Evolutionary conservation across 2,888 invertebrate species (phyloP), one percentile per base, ranked within the genome.

Genomic region (Platycheirus rosarum): DNA sequence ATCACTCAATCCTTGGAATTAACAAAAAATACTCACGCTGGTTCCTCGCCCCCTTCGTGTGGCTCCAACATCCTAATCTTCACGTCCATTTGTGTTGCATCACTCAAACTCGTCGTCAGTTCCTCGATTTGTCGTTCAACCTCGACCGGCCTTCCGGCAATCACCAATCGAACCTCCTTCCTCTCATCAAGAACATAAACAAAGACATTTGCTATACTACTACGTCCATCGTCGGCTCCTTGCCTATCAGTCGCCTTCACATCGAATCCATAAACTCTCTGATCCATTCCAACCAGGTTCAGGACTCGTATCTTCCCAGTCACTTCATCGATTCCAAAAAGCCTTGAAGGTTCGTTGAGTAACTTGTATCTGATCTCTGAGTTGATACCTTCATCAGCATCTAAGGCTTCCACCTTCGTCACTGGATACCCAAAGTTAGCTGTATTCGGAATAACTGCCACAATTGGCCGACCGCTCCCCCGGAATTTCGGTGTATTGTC

Each of bases 351-450:
- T 68, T 95, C 95, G 85, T 95, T 95, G 63, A 96, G 92, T 77
- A 97, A 93, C 86, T 95, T 95, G 88, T 96, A 97, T 1, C 95
- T 93, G 46, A 97, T 93, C 84, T 95, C 95, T 0, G 95, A 93
- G 88, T 97, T 97, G 13, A 94, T 86, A 0, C 96, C 96, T 1
- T 92, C 89, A 86, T 97, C 97, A 1, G 93, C 92, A 89, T 97
- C 97, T 46, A 91, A 92, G 0, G 97, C 96, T 93, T 93, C 92
- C 14, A 97, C 92, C 87, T 93, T 93, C 51, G 96, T 93, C 65
- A 97, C 94, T 88, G 95, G 95, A 88, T 95, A 95, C 0, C 96
- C 97, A 88, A 96, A 97, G 76, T 93, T 93, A 6, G 96, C 96
- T 26, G 94, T 94, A 0, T 95, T 93, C 0, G 96, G 95, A 79